Evolutionary conservation across 1,140 invertebrate species (phyloP).

Genomic region (Dufourea novaeangliae): DNA sequence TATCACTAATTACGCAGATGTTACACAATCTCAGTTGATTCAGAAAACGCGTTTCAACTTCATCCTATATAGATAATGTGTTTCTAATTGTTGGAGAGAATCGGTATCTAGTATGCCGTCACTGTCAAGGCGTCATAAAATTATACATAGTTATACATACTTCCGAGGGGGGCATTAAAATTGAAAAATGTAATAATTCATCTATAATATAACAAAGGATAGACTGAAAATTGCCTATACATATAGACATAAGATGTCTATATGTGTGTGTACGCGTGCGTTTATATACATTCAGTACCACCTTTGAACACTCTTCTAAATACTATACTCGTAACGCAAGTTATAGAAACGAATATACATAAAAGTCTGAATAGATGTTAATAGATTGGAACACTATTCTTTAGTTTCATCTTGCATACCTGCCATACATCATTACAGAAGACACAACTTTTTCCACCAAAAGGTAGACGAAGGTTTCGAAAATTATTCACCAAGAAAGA

Average conservation of each 20-base stretch:
- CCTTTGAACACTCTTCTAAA: slow-evolving; percentile 2
- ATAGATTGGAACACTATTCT: slow-evolving; percentile 11
- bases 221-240: slow-evolving; percentile 29
- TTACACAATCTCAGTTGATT: background rate
- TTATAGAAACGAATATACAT: slow-evolving; percentile 30
- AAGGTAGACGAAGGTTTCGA: slow-evolving; percentile 14
- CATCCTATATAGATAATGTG: background rate
- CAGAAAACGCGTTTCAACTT: background rate
- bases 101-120: background rate
- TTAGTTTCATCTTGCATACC: background rate
- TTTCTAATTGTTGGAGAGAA: background rate
- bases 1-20: background rate
- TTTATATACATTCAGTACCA: background rate
- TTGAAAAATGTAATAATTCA: background rate
- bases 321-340: slow-evolving; percentile 23
- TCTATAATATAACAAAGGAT: slow-evolving; percentile 12
- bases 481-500: slow-evolving; percentile 11
- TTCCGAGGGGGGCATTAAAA: background rate
- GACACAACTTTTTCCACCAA: slow-evolving; percentile 1
- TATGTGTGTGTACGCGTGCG: background rate
- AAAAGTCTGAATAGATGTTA: slow-evolving; percentile 20
- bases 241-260: background rate
- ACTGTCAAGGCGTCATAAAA: background rate
- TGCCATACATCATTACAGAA: background rate
- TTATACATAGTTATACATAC: background rate